phyloP scores from a whole-genome alignment of 1,140 invertebrate genomes.

The Linepithema humile region DNA sequence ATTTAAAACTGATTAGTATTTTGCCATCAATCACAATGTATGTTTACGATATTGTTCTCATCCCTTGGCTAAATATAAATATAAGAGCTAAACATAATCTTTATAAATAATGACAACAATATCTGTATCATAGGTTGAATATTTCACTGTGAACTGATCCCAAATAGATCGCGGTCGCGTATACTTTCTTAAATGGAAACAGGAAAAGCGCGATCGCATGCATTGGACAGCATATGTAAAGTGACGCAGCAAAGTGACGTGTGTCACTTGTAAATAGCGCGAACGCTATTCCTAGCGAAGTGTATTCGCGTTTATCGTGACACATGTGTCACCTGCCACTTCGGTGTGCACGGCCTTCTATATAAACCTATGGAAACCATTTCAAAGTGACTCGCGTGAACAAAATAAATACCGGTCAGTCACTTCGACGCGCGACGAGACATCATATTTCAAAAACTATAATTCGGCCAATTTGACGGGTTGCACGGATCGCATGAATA shows the following conservation, averaged over 20 bases:
- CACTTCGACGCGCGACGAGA: neutral
- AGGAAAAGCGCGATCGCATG: neutral
- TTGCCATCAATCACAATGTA: neutral
- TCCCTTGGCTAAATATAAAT: neutral
- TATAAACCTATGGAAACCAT: neutral
- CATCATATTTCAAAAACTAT: constrained; percentile 8
- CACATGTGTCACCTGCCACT: constrained; percentile 5
- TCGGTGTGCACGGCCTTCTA: neutral
- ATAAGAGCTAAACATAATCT: neutral
- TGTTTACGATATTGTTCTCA: neutral
- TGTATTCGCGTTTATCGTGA: constrained; percentile 23
- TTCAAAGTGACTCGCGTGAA: neutral
- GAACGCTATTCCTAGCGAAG: neutral
- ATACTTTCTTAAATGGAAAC: neutral
- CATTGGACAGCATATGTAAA: neutral
- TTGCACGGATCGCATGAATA: constrained; percentile 37
- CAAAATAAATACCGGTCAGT: too few relatives aligned
- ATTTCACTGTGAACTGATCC: neutral
- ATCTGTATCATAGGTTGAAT: neutral
- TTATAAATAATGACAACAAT: neutral
- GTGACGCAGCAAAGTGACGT: neutral
- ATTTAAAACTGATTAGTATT: constrained; percentile 10
- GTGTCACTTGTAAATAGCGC: constrained; percentile 5
- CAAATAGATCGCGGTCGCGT: neutral
- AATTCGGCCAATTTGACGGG: constrained; percentile 51